Base-by-base conservation (phyloP, 2,888 invertebrate species). In the Andricus curvator region DNA sequence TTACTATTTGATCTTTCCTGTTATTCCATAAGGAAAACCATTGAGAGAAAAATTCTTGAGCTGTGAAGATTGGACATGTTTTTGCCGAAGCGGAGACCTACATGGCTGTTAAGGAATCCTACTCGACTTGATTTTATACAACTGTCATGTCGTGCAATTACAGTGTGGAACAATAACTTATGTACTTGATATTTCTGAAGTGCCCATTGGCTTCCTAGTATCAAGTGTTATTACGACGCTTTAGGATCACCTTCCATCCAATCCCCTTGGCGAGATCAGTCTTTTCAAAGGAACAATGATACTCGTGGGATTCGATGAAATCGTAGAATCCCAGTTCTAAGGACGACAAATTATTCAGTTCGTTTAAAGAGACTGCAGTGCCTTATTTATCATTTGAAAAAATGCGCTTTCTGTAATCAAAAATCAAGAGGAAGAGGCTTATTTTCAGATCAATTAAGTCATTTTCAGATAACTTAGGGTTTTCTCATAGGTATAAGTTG, bases 141-240 rank as follows among this genome's bases (percentile, higher is more conserved):
- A 22, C 20, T 60, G 60, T 11, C 22, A 11, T 13, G 22, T 11
- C 22, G 22, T 13, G 22, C 4, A 22, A 60, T 60, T 60, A n/a
- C 13, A 22, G 60, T 56, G 1, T 13, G 60, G 60, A 22, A 60
- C 22, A 60, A 60, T 60, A 60, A 60, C 56, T 56, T n/a, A 37
- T 37, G 37, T 51, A n/a, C 56, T 56, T 56, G 1, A 11, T 3
- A 56, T 56, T 56, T 56, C 56, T 56, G 11, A 56, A 56, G n/a
- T 56, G 56, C 56, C 56, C 56, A 56, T n/a, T 56, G 56, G 56
- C 56, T 56, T 56, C n/a, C 56, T 56, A 56, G 56, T 56, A 56
- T 56, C 56, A 56, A 56, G 56, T 56, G 56, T 56, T 56, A n/a
- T n/a, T 56, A 56, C n/a, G 20, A 56, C 56, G n/a, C 56, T 56